phyloP scores from a whole-genome alignment of 2,113 vertebrate species.

The Antigone vipio region DNA sequence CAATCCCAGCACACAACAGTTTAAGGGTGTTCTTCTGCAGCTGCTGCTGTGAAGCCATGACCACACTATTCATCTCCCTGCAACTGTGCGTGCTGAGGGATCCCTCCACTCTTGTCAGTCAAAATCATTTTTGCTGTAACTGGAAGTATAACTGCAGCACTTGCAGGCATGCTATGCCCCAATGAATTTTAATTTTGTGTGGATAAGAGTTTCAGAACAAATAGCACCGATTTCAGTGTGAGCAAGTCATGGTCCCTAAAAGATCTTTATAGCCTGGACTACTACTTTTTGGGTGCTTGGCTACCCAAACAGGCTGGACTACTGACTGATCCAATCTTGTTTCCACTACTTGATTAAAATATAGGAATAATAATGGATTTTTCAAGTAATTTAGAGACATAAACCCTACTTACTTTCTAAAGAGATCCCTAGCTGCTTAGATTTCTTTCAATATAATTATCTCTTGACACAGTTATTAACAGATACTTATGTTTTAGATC shows the following conservation, averaged over 20 bases:
- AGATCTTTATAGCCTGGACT: not conserved
- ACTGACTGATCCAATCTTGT: not conserved
- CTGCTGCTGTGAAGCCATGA: not conserved
- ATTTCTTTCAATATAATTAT: not conserved
- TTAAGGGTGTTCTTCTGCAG: not conserved
- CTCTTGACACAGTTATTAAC: not conserved
- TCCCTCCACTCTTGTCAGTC: not conserved
- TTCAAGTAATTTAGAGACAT: not conserved
- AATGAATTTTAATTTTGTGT: not conserved
- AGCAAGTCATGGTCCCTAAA: not conserved
- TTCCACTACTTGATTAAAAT: not conserved
- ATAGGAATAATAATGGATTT: not conserved
- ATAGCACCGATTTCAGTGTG: not conserved
- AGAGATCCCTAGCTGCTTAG: not conserved
- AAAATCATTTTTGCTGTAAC: not conserved
- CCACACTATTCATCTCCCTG: not conserved
- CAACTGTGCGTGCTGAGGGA: rapidly evolving
- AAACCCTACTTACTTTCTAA: not conserved
- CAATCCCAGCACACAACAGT: not conserved
- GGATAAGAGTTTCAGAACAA: not conserved
- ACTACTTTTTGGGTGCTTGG: not conserved
- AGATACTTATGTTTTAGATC: not conserved
- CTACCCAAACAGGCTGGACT: not conserved
- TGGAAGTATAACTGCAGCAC: not conserved
- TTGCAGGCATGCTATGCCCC: not conserved